Evolutionary conservation across 2,113 vertebrate genomes (phyloP).

Genomic region (Hippocampus zosterae): DNA sequence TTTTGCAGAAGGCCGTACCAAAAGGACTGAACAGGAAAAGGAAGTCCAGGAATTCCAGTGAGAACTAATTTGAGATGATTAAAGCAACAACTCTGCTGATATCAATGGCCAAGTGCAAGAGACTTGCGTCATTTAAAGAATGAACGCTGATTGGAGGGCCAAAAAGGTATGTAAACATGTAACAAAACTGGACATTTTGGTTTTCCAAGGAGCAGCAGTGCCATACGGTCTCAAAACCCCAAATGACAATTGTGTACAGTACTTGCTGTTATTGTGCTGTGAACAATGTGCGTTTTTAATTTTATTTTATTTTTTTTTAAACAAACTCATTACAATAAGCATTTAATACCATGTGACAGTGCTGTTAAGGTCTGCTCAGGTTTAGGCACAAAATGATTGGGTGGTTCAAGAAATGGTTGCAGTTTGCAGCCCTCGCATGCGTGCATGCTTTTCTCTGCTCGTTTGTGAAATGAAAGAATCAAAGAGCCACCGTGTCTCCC

Average conservation of each 20-base stretch:
- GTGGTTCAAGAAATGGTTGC: not conserved
- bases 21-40: constrained; percentile 8
- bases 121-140: not conserved
- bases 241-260: not conserved
- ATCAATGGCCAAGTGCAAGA: not conserved
- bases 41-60: not conserved
- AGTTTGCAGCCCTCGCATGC: not conserved
- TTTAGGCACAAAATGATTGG: constrained; percentile 2
- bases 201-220: not conserved
- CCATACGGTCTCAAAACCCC: not conserved
- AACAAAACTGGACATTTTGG: not conserved
- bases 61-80: not conserved
- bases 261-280: not conserved
- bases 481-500: too few relatives aligned
- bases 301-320: too few relatives aligned
- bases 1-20: constrained; percentile 27
- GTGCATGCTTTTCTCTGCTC: not conserved
- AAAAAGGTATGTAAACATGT: not conserved
- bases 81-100: not conserved
- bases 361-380: constrained; percentile 1
- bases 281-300: not conserved
- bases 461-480: not conserved
- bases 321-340: not conserved
- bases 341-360: not conserved
- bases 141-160: not conserved